Base-by-base conservation (phyloP, 2,888 invertebrate species). In the Byasa hedistus region DNA sequence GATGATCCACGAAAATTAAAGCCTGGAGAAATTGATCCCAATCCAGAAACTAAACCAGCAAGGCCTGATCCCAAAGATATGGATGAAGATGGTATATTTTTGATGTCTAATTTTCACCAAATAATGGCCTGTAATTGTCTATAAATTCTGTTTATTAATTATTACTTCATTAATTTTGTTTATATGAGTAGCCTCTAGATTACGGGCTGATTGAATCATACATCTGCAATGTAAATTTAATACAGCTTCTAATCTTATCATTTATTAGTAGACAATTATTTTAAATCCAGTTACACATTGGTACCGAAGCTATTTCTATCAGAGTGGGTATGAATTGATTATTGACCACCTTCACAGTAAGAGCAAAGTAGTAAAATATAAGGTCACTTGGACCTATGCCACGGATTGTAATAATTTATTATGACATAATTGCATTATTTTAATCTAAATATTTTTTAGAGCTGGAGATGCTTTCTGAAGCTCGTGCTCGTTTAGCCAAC, bases 11-110 rank as follows among this genome's bases (percentile, higher is more conserved):
- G 99, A 48, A 99, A 99, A 84, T 92, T 99, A 55, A 98, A 98
- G 83, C 99, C 99, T 0, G 99, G 99, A 32, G 99, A 99, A 92
- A 99, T 99, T 79, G 99, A 99, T 91, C 99, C 99, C 0, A 99
- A 99, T 89, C 99, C 99, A 15, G 99, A 99, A 90, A 99, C 99
- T 0, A 99, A 99, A 86, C 99, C 99, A 3, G 99, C 99, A 0
- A 93, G 99, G 61, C 99, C 99, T 1, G 99, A 99, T 91, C 99
- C 99, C 2, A 98, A 99, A 78, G 99, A 99, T 82, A 99, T 99
- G 99, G 99, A 99, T 88, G 99, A 99, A 94, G 99, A 99, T 93
- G 98, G 97, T 97, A 86, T 76, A 74, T 63, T 57, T 48, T 3
- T 12, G 8, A 44, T 61, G 1, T 61, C 3, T n/a, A n/a, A n/a